Conservation (phyloP, 2,113 vertebrate genomes). For the Callipepla squamata region DNA sequence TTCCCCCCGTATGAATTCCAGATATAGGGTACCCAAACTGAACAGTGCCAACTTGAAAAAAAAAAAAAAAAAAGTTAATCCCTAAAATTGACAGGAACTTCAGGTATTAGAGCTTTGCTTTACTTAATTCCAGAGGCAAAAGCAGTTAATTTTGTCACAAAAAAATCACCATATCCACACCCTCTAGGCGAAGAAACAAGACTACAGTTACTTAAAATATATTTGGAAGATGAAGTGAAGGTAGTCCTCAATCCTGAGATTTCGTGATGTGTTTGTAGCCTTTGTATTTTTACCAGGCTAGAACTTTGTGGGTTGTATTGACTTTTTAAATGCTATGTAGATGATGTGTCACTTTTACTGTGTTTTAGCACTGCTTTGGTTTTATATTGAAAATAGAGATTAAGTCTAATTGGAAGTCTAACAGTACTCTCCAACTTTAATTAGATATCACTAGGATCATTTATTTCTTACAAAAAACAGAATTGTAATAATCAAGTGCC, state of each 20-base stretch:
- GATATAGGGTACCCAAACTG: not conserved
- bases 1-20: not conserved
- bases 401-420: not conserved
- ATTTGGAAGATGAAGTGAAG: not conserved
- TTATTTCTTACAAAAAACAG: slow-evolving; percentile 19
- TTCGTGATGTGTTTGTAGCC: slow-evolving; percentile 63
- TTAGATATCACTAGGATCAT: not conserved
- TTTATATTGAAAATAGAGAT: slow-evolving; percentile 38
- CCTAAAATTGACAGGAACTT: not conserved
- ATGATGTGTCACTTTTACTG: slow-evolving; percentile 4
- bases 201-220: slow-evolving; percentile 21
- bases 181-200: not conserved
- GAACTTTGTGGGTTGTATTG: slow-evolving; percentile 35
- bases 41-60: not conserved
- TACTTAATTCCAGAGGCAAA: not conserved
- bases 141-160: not conserved
- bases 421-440: slow-evolving; percentile 44
- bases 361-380: slow-evolving; percentile 51
- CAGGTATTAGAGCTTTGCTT: not conserved
- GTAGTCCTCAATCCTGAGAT: slow-evolving; percentile 39
- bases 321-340: slow-evolving; percentile 47
- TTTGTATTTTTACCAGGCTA: slow-evolving; percentile 68
- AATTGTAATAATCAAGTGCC: slow-evolving; percentile 69
- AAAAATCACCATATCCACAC: not conserved
- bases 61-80: not conserved